phyloP scores from a whole-genome alignment of 1,140 invertebrate species.

The Neelides sp. region DNA sequence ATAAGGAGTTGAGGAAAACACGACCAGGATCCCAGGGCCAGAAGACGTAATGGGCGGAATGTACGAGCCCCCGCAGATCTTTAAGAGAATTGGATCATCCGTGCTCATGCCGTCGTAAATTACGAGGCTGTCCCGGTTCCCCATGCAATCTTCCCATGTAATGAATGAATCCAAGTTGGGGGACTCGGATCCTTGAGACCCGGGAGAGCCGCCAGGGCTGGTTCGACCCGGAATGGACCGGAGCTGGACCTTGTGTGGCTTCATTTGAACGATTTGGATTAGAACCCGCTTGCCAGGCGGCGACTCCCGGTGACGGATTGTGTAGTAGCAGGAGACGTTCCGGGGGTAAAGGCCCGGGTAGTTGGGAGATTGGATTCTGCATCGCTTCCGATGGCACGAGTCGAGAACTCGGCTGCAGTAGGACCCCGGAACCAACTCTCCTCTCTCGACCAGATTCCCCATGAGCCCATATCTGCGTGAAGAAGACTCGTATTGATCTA shows the following conservation, averaged over 20 bases:
- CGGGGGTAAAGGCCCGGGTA: slow-evolving; percentile 80
- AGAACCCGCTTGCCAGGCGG: slow-evolving; percentile 69
- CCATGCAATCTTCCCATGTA: slow-evolving; percentile 72
- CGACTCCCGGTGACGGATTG: slow-evolving; percentile 66
- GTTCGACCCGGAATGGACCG: slow-evolving; percentile 60
- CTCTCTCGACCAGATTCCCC: slow-evolving; percentile 41
- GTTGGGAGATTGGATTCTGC: slow-evolving; percentile 77
- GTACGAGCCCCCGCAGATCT: slow-evolving; percentile 60
- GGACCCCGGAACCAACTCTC: slow-evolving; percentile 72
- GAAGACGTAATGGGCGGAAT: slow-evolving; percentile 30
- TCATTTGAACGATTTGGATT: slow-evolving; percentile 57
- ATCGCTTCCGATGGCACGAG: slow-evolving; percentile 72
- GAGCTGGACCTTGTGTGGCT: slow-evolving; percentile 57
- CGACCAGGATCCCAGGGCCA: slow-evolving; percentile 65
- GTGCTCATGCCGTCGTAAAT: slow-evolving; percentile 83
- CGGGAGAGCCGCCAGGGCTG: slow-evolving; percentile 37
- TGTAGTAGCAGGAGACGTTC: slow-evolving; percentile 77
- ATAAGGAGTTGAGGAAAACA: slow-evolving; percentile 46
- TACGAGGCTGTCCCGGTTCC: slow-evolving; percentile 74
- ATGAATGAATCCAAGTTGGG: slow-evolving; percentile 37
- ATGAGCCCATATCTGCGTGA: slow-evolving; percentile 19
- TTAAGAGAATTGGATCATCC: slow-evolving; percentile 69
- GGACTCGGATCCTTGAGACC: slow-evolving; percentile 23
- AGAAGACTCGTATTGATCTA: too few species aligned
- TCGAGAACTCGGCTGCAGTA: slow-evolving; percentile 80